Evolutionary conservation across 2,888 invertebrate species (phyloP), one percentile per base, ranked within the genome.

Genomic region (Drosophila anceps): DNA sequence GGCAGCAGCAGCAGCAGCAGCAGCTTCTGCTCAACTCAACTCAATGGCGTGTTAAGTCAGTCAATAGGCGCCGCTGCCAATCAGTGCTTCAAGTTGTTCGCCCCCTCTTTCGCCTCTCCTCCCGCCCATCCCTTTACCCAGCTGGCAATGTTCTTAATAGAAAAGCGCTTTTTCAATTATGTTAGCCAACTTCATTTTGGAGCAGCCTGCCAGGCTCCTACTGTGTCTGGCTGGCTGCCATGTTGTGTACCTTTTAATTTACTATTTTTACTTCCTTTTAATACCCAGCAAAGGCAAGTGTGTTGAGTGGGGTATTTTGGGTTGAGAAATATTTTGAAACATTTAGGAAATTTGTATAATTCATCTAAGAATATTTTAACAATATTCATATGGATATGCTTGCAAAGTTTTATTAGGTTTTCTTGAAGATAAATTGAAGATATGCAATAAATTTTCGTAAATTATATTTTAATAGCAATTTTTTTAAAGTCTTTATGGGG

Each of bases 191-290:
- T 84, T 89, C 89, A 81, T 84, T 84, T 84, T 79, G 81, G 81
- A 68, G 77, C 78, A 81, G 62, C 60, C 41, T 27, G 48, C 53
- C 57, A 27, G 57, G 69, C 60, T 83, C 67, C 74, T 63, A 66
- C 69, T 69, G 84, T 79, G 76, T 58, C 44, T 79, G 60, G 62
- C 63, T 72, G 54, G 60, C 57, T 68, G 71, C 73, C 84, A 80
- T 84, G 89, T 89, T 89, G 89, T 89, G 84, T 87, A 84, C 84
- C 84, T 89, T 84, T 84, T 84, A 87, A 84, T 87, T 89, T 89
- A 84, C 87, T 86, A 89, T 87, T 89, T 84, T 70, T 85, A 64
- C 88, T 77, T 62, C 73, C 58, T 51, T 78, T 78, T 57, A 31
- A 63, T 67, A 59, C 66, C 66, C 63, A 46, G 44, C 20, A 51